Percentiles rank a stretch among this genome's conserved stretches.
Conservation (phyloP, 2,888 invertebrate species). For the Parelbella ahira region DNA sequence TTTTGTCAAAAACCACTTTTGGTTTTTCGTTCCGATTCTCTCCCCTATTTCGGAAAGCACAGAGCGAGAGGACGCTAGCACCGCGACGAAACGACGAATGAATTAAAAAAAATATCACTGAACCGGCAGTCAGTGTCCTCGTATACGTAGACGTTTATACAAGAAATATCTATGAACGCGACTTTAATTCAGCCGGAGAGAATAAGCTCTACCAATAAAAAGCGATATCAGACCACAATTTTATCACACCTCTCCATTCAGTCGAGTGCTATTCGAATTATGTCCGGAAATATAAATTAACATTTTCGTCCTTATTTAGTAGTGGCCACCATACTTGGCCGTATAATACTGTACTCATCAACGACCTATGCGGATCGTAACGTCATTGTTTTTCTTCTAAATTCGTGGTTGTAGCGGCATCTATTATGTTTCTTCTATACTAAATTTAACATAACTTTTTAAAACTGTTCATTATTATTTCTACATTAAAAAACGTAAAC, state of each 20-base stretch:
- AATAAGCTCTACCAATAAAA: slow-evolving; percentile 28
- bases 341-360: slow-evolving; percentile 40
- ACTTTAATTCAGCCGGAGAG: slow-evolving; percentile 31
- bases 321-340: slow-evolving; percentile 48
- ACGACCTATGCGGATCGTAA: slow-evolving; percentile 47
- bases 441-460: too few species aligned
- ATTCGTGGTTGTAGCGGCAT: slow-evolving; percentile 38
- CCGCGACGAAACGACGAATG: slow-evolving; percentile 46
- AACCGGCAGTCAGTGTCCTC: slow-evolving; percentile 32
- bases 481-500: too few species aligned
- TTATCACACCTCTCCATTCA: slow-evolving; percentile 17
- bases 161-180: slow-evolving; percentile 24
- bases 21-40: slow-evolving; percentile 60
- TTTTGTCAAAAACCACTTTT: slow-evolving; percentile 70
- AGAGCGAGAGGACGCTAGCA: slow-evolving; percentile 67
- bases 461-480: too few species aligned
- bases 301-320: slow-evolving; percentile 50
- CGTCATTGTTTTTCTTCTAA: slow-evolving; percentile 32
- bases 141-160: slow-evolving; percentile 15
- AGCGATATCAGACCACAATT: slow-evolving; percentile 29
- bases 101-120: slow-evolving; percentile 36
- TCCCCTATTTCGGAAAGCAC: slow-evolving; percentile 63
- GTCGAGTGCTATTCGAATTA: slow-evolving; percentile 39
- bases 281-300: slow-evolving; percentile 38
- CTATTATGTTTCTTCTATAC: slow-evolving; percentile 32